Evolutionary conservation across 2,797 vertebrate genomes (phyloP).

Genomic region (Scyliorhinus canicula): DNA sequence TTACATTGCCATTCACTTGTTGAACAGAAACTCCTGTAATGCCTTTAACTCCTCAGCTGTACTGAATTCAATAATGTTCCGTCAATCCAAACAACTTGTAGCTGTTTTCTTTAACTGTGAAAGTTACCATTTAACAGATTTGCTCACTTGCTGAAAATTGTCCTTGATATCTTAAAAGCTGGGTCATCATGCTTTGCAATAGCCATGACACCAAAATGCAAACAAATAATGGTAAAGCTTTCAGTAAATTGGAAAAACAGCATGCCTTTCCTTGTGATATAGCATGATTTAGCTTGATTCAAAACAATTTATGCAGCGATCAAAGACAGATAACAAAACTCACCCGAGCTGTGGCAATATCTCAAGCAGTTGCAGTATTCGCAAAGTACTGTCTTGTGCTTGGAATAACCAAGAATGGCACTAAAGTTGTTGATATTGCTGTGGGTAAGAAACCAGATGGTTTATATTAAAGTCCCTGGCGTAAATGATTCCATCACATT

Average conservation of each 20-base stretch:
- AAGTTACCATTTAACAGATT: not conserved
- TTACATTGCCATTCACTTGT: not conserved
- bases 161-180: not conserved
- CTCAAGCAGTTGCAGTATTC: not conserved
- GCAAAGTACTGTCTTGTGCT: not conserved
- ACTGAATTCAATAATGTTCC: not conserved
- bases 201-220: not conserved
- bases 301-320: not conserved
- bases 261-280: not conserved
- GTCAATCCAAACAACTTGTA: not conserved
- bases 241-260: not conserved
- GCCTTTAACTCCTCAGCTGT: not conserved
- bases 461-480: conserved; percentile 23
- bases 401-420: not conserved
- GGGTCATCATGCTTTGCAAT: not conserved
- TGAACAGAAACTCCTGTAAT: not conserved
- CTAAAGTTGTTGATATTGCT: not conserved
- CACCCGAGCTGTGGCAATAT: not conserved
- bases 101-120: not conserved
- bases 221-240: not conserved
- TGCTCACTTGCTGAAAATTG: not conserved
- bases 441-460: not conserved
- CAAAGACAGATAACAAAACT: conserved; percentile 21
- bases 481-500: conserved; percentile 17
- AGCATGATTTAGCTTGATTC: not conserved